These are phyloP conservation scores for Rallus crepitans DNA, from an alignment of 2,797 vertebrate genomes.

Conservation along the genomic window DNA sequence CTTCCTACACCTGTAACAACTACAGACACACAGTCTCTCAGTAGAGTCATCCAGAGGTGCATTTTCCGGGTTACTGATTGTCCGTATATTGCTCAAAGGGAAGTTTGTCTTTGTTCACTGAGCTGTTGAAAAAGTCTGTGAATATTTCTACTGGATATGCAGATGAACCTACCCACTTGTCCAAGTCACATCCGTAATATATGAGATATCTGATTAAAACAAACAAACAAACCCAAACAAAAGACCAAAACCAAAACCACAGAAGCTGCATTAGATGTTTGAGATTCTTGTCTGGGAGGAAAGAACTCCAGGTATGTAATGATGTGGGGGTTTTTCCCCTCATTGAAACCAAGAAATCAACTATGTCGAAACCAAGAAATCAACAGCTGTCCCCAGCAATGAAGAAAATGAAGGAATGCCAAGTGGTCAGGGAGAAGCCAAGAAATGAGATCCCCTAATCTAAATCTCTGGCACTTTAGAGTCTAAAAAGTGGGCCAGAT, in stretches of 20 bases:
- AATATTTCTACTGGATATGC: background rate
- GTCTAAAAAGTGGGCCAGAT: background rate
- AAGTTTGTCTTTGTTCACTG: background rate
- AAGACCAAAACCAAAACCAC: background rate
- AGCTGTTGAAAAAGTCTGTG: background rate
- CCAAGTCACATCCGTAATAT: background rate
- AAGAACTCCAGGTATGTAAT: background rate
- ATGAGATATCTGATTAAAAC: background rate
- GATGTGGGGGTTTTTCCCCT: fast-evolving
- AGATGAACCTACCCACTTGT: background rate
- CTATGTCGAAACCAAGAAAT: background rate
- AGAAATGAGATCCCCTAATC: background rate
- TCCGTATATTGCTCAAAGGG: background rate
- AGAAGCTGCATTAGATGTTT: background rate
- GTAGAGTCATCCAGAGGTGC: background rate
- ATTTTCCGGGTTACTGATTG: background rate
- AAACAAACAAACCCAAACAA: background rate
- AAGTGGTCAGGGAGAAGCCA: background rate
- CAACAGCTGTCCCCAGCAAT: background rate
- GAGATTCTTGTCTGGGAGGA: background rate
- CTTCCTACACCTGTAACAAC: conserved; percentile 15
- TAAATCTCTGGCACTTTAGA: background rate
- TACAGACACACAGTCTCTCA: background rate
- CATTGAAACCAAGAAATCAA: background rate
- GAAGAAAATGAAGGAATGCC: background rate